Percentiles rank a stretch among this genome's conserved stretches.
Conservation (phyloP, 2,113 vertebrate genomes). For the Carassius carassius region DNA sequence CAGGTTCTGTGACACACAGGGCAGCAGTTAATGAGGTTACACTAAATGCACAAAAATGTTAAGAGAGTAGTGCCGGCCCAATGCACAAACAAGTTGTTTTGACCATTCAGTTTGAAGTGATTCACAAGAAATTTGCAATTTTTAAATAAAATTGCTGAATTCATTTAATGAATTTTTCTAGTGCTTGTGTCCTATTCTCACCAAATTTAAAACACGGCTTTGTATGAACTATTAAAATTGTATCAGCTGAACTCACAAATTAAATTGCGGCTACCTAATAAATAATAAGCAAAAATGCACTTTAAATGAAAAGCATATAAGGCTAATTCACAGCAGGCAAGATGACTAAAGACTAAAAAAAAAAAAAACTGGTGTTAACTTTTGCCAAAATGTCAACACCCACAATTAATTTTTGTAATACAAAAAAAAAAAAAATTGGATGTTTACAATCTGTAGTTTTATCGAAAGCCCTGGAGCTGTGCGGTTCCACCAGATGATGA, state of each 20-base stretch:
- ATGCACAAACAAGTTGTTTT: neutral
- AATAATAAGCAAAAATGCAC: too few species aligned
- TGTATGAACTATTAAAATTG: too few species aligned
- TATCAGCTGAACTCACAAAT: too few species aligned
- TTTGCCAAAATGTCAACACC: neutral
- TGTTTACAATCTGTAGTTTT: neutral
- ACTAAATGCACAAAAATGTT: neutral
- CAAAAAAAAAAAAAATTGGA: neutral
- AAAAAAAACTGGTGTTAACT: too few species aligned
- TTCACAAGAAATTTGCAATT: neutral
- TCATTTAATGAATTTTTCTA: too few species aligned
- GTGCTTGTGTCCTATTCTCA: too few species aligned
- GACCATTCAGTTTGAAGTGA: neutral
- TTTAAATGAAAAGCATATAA: too few species aligned
- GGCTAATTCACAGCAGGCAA: too few species aligned
- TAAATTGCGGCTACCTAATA: too few species aligned
- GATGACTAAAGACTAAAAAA: too few species aligned
- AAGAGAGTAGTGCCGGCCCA: neutral
- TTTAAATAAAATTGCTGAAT: too few species aligned
- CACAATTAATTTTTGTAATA: neutral
- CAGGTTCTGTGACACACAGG: constrained; percentile 81
- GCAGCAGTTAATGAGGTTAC: constrained; percentile 18
- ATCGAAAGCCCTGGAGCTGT: neutral
- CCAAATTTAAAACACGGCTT: too few species aligned
- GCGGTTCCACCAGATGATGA: neutral